Base-by-base conservation (phyloP, 2,113 vertebrate genomes). In the Falcunculus frontatus region DNA sequence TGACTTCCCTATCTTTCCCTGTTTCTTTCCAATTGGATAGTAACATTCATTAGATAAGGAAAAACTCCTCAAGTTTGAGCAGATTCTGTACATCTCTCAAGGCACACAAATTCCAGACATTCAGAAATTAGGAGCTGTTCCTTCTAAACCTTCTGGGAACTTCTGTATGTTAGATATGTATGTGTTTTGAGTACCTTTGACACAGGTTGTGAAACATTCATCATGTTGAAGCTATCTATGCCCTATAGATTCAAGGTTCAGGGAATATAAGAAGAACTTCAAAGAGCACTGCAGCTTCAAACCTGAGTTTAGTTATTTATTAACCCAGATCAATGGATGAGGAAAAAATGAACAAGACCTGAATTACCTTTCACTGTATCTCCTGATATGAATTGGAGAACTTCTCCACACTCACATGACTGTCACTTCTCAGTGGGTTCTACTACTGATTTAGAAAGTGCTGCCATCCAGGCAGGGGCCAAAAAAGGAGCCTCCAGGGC, bases 391-490 rank as follows among this genome's bases (percentile, higher is more conserved):
- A 76, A 21, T 6, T 16, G 11, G 7, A 69, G 32, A 27, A 10
- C 4, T 19, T 30, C 8, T 23, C 16, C 32, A 49, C 15, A 21
- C 8, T 62, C 32, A 30, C 2, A 8, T 20, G 27, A 69, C 30
- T 65, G 27, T 30, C 1, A 3, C 30, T 60, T n/a, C 9, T 41
- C 7, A 8, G 10, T 5, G 2, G 10, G 12, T 41, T 52, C n/a
- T 75, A 5, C 11, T 25, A 3, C 5, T 57, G 56, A 2, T 26
- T 52, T n/a, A 7, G 15, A 25, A 17, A 60, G 7, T 4, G 7
- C 17, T 33, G 6, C 6, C 4, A 2, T 19, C 19, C 4, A 7
- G 2, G 33, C 7, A 10, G 9, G 14, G 12, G 8, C 4, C 16
- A 19, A 18, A 52, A 21, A 49, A 87, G 67, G 27, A 83, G 7